Conservation (phyloP, 2,797 vertebrate genomes). For the Ibycter americanus region DNA sequence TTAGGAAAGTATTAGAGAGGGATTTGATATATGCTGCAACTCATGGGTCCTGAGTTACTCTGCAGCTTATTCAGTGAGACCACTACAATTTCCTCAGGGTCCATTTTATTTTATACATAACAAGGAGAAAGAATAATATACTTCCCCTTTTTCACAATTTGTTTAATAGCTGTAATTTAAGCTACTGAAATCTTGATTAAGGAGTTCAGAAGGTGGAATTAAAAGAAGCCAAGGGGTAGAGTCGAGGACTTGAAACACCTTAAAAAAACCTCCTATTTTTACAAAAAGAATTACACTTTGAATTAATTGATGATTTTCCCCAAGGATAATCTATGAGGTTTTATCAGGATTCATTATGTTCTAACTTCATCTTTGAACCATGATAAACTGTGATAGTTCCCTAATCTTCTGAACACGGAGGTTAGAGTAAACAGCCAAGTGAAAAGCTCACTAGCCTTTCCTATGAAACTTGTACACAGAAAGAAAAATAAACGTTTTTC, state of each 20-base stretch:
- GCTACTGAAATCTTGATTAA: conserved; percentile 12
- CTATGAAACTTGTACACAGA: background rate
- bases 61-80: background rate
- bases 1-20: background rate
- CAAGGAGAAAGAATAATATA: background rate
- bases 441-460: background rate
- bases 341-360: conserved; percentile 19
- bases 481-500: background rate
- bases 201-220: conserved; percentile 4
- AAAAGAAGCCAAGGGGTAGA: conserved; percentile 5
- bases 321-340: background rate
- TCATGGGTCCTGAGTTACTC: background rate
- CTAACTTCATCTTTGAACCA: background rate
- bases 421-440: background rate
- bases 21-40: background rate
- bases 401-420: background rate
- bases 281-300: background rate
- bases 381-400: background rate
- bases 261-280: background rate
- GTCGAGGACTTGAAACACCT: conserved; percentile 6
- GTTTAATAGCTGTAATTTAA: conserved; percentile 38
- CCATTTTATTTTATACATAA: background rate
- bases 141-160: background rate
- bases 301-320: background rate
- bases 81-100: background rate